phyloP scores from a whole-genome alignment of 2,888 invertebrate species.

The Metopia argyrocephala region DNA sequence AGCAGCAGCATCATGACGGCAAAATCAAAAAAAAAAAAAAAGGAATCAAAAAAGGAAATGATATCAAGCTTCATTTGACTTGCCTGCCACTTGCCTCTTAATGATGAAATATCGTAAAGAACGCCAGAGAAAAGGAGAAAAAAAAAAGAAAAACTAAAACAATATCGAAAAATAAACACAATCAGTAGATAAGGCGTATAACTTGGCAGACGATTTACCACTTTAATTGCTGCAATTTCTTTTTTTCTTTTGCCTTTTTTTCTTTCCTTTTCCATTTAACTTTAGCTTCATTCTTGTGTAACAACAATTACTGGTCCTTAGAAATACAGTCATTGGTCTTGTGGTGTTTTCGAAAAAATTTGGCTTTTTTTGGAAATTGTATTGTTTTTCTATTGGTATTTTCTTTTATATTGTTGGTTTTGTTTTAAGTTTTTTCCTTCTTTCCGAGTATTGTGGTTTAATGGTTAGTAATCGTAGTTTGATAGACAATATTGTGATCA shows the following conservation, averaged over 20 bases:
- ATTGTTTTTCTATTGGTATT: slow-evolving; percentile 29
- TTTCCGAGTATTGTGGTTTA: slow-evolving; percentile 29
- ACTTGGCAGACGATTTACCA: slow-evolving; percentile 74
- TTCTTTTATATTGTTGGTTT: slow-evolving; percentile 6
- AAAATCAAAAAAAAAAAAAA: not conserved
- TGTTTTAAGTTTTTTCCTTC: slow-evolving; percentile 10
- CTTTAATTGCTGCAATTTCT: slow-evolving; percentile 76
- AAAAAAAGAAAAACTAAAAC: slow-evolving; percentile 38
- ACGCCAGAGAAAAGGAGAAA: not conserved
- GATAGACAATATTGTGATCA: not conserved
- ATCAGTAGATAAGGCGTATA: slow-evolving; percentile 60
- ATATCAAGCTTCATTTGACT: slow-evolving; percentile 10
- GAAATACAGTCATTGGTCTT: slow-evolving; percentile 21
- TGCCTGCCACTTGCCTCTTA: slow-evolving; percentile 31
- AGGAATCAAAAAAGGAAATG: too few species aligned
- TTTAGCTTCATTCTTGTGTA: slow-evolving; percentile 53
- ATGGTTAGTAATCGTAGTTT: slow-evolving; percentile 32
- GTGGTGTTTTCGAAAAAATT: not conserved
- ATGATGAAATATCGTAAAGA: slow-evolving; percentile 37
- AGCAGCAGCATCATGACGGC: not conserved
- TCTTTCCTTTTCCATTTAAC: not conserved
- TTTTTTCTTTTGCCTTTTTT: not conserved
- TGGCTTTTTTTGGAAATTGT: slow-evolving; percentile 18
- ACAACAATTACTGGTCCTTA: slow-evolving; percentile 54
- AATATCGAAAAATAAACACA: slow-evolving; percentile 60